A percentile compares a stretch with the other conserved stretches of the same genome.
phyloP scores from a whole-genome alignment of 2,797 vertebrate genomes.

The Steatocranus sp. region DNA sequence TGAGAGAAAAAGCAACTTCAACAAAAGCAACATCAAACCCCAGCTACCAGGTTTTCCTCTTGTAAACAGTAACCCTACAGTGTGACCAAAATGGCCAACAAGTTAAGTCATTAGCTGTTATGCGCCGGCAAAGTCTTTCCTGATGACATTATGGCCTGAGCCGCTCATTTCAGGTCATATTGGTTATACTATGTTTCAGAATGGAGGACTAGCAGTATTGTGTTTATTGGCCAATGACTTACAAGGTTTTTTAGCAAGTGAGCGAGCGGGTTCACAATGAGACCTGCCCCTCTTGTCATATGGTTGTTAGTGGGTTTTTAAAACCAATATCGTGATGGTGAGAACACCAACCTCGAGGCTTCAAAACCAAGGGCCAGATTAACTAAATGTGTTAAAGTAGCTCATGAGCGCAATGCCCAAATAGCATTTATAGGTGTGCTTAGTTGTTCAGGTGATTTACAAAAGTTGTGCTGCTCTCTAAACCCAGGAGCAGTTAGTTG shows the following conservation, averaged over 20 bases:
- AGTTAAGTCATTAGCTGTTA: not conserved
- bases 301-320: not conserved
- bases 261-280: not conserved
- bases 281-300: not conserved
- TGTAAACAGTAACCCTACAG: not conserved
- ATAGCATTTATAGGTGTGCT: not conserved
- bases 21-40: not conserved
- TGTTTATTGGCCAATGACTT: not conserved
- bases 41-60: not conserved
- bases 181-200: not conserved
- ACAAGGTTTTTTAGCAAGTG: not conserved
- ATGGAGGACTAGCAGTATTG: not conserved
- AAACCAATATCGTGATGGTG: not conserved
- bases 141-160: not conserved
- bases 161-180: not conserved
- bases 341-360: rapidly evolving
- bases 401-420: not conserved
- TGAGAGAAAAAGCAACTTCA: not conserved
- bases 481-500: not conserved
- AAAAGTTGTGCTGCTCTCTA: rapidly evolving
- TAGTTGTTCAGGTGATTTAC: not conserved
- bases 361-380: not conserved
- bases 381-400: not conserved
- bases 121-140: not conserved
- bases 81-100: not conserved